A percentile compares a stretch with the other conserved stretches of the same genome.
Conservation (phyloP, 2,888 invertebrate species). For the Acanthosoma haemorrhoidale region DNA sequence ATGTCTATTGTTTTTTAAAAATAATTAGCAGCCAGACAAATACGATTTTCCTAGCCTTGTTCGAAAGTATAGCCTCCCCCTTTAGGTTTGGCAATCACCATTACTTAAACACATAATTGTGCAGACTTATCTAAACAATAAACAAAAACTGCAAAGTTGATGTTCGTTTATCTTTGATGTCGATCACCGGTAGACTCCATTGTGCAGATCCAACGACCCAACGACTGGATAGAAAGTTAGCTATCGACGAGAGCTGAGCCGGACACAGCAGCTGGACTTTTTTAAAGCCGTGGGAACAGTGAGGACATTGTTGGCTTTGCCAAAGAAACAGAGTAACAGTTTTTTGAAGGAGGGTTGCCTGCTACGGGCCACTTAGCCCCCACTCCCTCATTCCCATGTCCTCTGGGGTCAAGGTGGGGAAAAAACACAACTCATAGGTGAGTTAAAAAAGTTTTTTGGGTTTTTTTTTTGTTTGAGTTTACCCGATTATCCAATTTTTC, state of each 20-base stretch:
- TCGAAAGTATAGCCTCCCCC: no score
- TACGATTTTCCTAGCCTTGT: no score
- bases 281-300: conserved; percentile 11
- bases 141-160: no score
- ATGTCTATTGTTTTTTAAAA: no score
- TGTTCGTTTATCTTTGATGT: no score
- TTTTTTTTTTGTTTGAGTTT: neutral
- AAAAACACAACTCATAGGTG: neutral
- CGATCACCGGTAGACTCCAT: no score
- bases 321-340: conserved; percentile 9
- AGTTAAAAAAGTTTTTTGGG: neutral
- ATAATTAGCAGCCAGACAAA: no score
- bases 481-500: no score
- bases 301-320: neutral
- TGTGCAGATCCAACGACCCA: neutral
- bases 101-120: no score
- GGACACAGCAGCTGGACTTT: conserved; percentile 5
- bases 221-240: no score
- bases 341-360: conserved; percentile 14
- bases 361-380: neutral
- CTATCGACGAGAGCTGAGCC: neutral
- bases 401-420: conserved; percentile 3
- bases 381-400: conserved; percentile 14
- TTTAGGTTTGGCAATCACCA: no score
- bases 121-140: no score